phyloP scores from a whole-genome alignment of 2,113 vertebrate genomes.

The Crotalus tigris region DNA sequence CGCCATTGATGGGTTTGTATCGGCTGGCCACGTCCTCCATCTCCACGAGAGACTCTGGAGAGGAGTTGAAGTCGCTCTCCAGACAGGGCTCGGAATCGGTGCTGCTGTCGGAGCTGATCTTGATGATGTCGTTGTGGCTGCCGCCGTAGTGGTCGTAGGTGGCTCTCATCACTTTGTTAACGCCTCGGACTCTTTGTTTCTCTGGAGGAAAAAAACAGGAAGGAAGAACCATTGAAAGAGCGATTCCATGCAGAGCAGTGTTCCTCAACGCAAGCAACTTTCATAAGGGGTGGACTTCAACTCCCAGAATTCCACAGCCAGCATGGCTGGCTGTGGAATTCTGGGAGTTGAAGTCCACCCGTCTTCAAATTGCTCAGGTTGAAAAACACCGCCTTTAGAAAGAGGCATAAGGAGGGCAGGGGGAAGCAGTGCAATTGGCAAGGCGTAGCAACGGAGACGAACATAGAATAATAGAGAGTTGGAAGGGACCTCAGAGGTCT shows the following conservation, averaged over 20 bases:
- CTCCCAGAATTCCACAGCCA: not conserved
- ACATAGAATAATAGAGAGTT: too few relatives aligned
- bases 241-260: not conserved
- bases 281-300: not conserved
- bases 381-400: not conserved
- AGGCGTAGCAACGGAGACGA: not conserved
- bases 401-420: not conserved
- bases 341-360: not conserved
- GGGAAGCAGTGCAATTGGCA: not conserved
- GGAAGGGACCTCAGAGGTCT: too few relatives aligned
- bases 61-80: slow-evolving; percentile 94
- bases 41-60: slow-evolving; percentile 87
- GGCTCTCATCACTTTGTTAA: slow-evolving; percentile 73
- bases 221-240: accelerated
- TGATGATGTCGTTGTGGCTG: slow-evolving; percentile 68
- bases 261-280: not conserved
- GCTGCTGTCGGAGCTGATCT: slow-evolving; percentile 93
- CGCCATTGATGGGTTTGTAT: slow-evolving; percentile 66
- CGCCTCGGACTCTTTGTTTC: slow-evolving; percentile 74
- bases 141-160: slow-evolving; percentile 54
- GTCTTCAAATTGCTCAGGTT: not conserved
- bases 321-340: not conserved
- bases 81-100: slow-evolving; percentile 85
- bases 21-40: slow-evolving; percentile 87
- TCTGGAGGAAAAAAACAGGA: slow-evolving; percentile 60